A percentile compares a stretch with the other conserved stretches of the same genome.
These are phyloP conservation scores for Canis aureus DNA, from an alignment of 2,113 vertebrate species.

Conservation along the genomic window DNA sequence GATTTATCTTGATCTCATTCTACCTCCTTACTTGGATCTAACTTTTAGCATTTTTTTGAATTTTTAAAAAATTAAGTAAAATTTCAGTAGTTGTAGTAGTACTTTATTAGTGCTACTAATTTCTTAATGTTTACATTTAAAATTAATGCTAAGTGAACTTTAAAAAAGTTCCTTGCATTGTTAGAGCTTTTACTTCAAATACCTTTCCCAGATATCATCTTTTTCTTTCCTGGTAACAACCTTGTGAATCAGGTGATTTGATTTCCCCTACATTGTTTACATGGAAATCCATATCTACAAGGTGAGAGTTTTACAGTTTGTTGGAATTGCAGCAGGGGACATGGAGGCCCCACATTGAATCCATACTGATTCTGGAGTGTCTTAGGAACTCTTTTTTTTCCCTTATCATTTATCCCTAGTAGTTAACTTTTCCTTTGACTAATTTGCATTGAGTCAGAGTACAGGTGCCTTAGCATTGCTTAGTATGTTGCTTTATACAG, in stretches of 20 bases:
- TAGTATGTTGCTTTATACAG: background rate
- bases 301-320: background rate
- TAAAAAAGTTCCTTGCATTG: background rate
- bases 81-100: background rate
- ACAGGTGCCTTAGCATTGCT: background rate
- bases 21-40: background rate
- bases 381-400: background rate
- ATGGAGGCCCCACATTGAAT: background rate
- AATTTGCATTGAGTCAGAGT: background rate
- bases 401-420: background rate
- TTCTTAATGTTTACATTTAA: background rate
- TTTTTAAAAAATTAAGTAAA: background rate
- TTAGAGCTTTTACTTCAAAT: constrained; percentile 10
- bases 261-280: background rate
- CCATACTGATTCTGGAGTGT: background rate
- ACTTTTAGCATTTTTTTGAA: constrained; percentile 5
- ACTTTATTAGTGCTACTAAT: background rate
- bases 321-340: background rate
- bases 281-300: background rate
- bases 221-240: background rate
- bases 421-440: background rate
- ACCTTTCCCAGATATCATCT: background rate
- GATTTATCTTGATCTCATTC: background rate
- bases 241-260: background rate
- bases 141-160: background rate